A percentile compares a stretch with the other conserved stretches of the same genome.
phyloP scores from a whole-genome alignment of 2,888 invertebrate species.

The Dioctria linearis region DNA sequence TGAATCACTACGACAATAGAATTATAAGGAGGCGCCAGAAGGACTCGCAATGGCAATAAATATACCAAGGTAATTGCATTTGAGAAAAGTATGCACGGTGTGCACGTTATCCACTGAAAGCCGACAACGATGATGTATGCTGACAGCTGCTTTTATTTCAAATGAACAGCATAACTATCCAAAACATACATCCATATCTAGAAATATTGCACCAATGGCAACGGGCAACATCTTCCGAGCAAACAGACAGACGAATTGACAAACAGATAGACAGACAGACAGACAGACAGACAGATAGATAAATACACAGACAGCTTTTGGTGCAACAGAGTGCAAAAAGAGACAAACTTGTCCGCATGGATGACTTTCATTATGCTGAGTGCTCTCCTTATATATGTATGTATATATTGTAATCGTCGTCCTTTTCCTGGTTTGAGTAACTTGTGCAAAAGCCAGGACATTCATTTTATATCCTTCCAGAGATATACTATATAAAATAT shows the following conservation, averaged over 20 bases:
- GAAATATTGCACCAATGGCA: too few relatives aligned
- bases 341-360: too few relatives aligned
- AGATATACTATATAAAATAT: not conserved
- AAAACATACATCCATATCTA: too few relatives aligned
- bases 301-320: too few relatives aligned
- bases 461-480: not conserved
- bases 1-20: conserved; percentile 7
- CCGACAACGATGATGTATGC: conserved; percentile 29
- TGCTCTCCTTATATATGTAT: too few relatives aligned
- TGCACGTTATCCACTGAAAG: conserved; percentile 35
- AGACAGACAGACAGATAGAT: not conserved
- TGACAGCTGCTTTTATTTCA: conserved; percentile 31
- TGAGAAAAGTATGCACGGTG: conserved; percentile 21
- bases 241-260: too few relatives aligned
- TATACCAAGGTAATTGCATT: conserved; percentile 47
- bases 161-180: not conserved
- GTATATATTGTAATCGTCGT: too few relatives aligned
- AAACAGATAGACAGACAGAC: not conserved
- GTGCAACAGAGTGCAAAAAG: too few relatives aligned
- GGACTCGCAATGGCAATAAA: conserved; percentile 6
- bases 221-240: too few relatives aligned
- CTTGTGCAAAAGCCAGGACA: not conserved
- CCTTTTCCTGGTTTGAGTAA: conserved; percentile 10
- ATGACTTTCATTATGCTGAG: conserved; percentile 36
- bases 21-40: not conserved